These are phyloP conservation scores for Reticulitermes speratus DNA, from an alignment of 1,140 invertebrate genomes.

Conservation along the genomic window DNA sequence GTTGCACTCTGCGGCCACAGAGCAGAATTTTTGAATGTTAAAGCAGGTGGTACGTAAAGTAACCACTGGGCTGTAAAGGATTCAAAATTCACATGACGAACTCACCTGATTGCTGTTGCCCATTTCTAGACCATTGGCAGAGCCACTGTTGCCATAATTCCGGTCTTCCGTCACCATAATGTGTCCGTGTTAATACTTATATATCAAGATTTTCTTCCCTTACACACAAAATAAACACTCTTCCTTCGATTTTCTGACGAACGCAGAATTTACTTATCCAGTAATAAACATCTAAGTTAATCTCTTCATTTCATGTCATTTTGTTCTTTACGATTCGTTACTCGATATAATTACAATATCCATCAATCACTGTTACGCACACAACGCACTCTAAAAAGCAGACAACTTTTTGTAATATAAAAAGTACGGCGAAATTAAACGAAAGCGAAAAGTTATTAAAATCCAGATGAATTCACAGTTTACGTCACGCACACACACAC, in stretches of 20 bases:
- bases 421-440: no score
- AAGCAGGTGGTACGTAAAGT: no score
- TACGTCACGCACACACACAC: no score
- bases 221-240: not conserved
- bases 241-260: no score
- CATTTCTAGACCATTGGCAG: constrained; percentile 5
- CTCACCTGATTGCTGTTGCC: constrained; percentile 22
- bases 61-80: no score
- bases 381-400: no score
- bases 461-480: no score
- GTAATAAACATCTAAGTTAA: not conserved
- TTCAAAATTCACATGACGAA: not conserved
- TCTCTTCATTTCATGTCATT: not conserved
- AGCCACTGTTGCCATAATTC: constrained; percentile 14
- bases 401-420: no score
- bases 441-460: no score
- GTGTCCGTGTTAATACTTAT: not conserved
- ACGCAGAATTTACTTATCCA: not conserved
- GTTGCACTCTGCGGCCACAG: no score
- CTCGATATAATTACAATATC: not conserved
- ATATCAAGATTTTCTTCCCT: not conserved
- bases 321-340: not conserved
- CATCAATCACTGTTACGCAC: no score
- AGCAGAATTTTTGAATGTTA: no score
- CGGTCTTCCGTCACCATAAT: constrained; percentile 9